Base-by-base conservation (phyloP, 1,140 invertebrate species). In the Scaptomyza montana region DNA sequence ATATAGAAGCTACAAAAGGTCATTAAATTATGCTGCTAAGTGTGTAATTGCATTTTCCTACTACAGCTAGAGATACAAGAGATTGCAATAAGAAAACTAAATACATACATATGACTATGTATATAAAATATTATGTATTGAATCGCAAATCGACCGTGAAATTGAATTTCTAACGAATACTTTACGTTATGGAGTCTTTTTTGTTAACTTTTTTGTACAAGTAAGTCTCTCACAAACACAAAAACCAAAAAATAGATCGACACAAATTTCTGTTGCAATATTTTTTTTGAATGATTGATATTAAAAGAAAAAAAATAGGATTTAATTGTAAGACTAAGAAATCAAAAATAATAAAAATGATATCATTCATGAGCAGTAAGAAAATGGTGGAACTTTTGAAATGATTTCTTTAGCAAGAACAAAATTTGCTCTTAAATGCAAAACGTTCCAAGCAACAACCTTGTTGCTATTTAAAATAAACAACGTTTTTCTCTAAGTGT, bases 61-160 rank as follows among this genome's bases (percentile, higher is more conserved):
- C 57, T 61, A 75, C 77, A 77, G 72, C 78, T 79, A 75, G 21
- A 78, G 53, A 77, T 77, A 77, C 78, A 50, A 66, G 28, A 45
- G 53, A 67, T 39, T 82, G 79, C 79, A 84, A 61, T 57, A 72
- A 76, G 59, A 71, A 65, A 59, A 51, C 47, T 74, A 51, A 45
- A 69, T 25, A 25, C 21, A 25, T 25, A 25, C 3, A 25, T 4
- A 16, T 30, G 21, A 51, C 39, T 54, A 47, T 41, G 19, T 63
- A 60, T 30, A 47, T 43, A 7, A 47, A 9, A 39, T 56, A 60
- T 59, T 64, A 66, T 66, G 45, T 68, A 45, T 78, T 66, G 53
- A 67, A 74, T 78, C 70, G 85, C 74, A 89, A 89, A 57, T 89
- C 84, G 85, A 89, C 80, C 84, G 84, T 89, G 84, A 89, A 89